Evolutionary conservation across 2,797 vertebrate species (phyloP), one percentile per base, ranked within the genome.

Genomic region (Acrossocheilus wenchowensis): DNA sequence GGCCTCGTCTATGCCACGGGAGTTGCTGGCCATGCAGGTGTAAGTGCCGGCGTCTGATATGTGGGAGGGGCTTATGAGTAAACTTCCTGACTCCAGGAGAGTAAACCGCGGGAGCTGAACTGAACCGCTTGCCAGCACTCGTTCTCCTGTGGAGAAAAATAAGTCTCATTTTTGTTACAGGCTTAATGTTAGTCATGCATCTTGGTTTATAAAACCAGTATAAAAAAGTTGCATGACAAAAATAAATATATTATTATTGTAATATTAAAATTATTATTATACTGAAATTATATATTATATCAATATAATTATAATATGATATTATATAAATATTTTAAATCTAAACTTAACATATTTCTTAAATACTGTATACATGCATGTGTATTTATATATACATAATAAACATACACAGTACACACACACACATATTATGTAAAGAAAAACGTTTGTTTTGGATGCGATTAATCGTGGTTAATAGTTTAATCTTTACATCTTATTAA

Each of bases 71-170:
- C 97, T 98, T 91, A 99, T 86, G 4, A 99, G 97, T 43, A 99
- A 95, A 64, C 98, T 99, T 85, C 98, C 98, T 0, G 98, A 99
- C 92, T 99, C 98, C 39, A 99, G 96, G 43, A 99, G 95, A 0
- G 97, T 99, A 93, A 99, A 99, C 2, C 98, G 95, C 0, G 98
- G 97, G 80, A 99, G 95, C 94, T 99, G 98, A 72, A 99, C 96
- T 0, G 98, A 99, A 34, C 98, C 98, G 0, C 98, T 99, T 89
- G 98, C 98, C 93, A 99, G 90, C 85, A 98, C 95, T 4, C 96
- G 95, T 89, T 99, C 98, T 81, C 97, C 98, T 99, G 91, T 3
- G 26, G 30, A 66, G 23, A 74, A 83, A 88, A 41, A 78, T 41
- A 86, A 8, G 62, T 34, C 26, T 34, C 6, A 68, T 19, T 68